Conservation (phyloP, 2,113 vertebrate species). For the Nibea coibor region DNA sequence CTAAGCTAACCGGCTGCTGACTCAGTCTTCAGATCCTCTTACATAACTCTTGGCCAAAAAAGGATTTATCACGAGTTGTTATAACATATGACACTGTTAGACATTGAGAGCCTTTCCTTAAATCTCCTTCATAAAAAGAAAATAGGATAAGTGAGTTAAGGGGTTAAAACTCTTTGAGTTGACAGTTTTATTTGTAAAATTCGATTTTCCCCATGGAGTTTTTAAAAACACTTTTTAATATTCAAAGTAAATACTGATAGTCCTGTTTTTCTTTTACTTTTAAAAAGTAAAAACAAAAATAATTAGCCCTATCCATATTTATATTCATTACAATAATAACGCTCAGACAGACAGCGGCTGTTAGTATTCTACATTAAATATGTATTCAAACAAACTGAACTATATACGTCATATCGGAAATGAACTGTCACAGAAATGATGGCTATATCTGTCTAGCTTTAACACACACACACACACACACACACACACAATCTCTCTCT, state of each 20-base stretch:
- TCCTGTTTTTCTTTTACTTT: background rate
- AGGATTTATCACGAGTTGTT: background rate
- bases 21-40: background rate
- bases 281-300: background rate
- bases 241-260: background rate
- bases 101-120: too few species aligned
- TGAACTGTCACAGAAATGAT: conserved; percentile 29
- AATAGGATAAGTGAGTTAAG: background rate
- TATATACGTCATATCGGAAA: background rate
- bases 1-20: background rate
- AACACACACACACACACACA: conserved; percentile 22
- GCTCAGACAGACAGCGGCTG: background rate
- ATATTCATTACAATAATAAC: conserved; percentile 10
- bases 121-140: background rate
- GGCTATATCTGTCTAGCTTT: conserved; percentile 11
- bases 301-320: background rate
- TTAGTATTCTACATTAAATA: conserved; percentile 7
- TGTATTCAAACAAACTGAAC: conserved; percentile 29
- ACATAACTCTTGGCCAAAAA: background rate
- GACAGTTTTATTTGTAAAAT: background rate
- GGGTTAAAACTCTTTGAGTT: background rate
- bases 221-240: background rate
- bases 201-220: background rate
- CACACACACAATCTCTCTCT: background rate
- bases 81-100: background rate